phyloP scores from a whole-genome alignment of 2,888 invertebrate species.

The Parascotia fuliginaria region DNA sequence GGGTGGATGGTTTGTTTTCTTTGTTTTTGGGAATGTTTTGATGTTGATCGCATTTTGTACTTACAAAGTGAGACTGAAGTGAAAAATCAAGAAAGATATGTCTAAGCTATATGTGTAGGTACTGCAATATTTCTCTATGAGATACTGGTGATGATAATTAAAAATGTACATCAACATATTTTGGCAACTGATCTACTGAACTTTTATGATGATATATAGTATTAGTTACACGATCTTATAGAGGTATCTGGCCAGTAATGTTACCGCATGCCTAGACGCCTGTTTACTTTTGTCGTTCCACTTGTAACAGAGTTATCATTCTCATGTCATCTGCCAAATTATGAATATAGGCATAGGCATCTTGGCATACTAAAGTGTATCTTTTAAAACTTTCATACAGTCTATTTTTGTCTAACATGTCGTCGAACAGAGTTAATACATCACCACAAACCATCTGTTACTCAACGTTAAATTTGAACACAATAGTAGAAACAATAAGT shows the following conservation, averaged over 20 bases:
- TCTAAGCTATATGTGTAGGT: too few relatives aligned
- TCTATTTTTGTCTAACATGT: not conserved
- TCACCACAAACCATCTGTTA: conserved; percentile 34
- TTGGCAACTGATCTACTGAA: not conserved
- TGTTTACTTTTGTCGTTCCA: conserved; percentile 16
- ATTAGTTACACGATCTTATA: not conserved
- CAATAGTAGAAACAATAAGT: conserved; percentile 44
- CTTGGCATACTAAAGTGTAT: not conserved
- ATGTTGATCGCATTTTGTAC: conserved; percentile 6
- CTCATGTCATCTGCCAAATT: conserved; percentile 19
- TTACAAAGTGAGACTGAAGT: not conserved
- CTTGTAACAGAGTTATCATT: conserved; percentile 26
- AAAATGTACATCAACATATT: not conserved
- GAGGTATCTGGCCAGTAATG: conserved; percentile 6
- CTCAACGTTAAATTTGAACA: conserved; percentile 20
- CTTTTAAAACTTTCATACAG: not conserved
- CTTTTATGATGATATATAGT: not conserved
- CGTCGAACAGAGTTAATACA: conserved; percentile 17
- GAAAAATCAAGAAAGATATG: too few relatives aligned
- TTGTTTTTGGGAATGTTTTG: conserved; percentile 23
- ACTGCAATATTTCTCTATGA: not conserved
- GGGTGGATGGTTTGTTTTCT: conserved; percentile 29
- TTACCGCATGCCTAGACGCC: conserved; percentile 6
- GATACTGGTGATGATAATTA: conserved; percentile 1
- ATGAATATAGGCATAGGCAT: not conserved